Conservation (phyloP, 2,797 vertebrate genomes). For the Sebastes umbrosus region DNA sequence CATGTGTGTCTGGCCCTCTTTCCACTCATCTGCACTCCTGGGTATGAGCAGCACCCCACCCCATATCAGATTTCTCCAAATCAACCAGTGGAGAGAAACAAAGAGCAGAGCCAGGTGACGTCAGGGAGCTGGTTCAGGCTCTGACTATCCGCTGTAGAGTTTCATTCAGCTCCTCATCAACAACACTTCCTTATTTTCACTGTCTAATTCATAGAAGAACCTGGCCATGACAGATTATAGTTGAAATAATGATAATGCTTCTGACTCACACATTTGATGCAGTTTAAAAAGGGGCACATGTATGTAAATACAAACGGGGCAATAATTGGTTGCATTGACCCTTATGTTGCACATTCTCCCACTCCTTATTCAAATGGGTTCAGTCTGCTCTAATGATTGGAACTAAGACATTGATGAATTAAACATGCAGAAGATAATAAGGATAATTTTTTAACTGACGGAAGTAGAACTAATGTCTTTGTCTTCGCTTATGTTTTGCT, state of each 20-base stretch:
- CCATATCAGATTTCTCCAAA: slow-evolving; percentile 59
- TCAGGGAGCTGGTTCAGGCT: slow-evolving; percentile 41
- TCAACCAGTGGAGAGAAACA: slow-evolving; percentile 44
- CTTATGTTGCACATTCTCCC: slow-evolving; percentile 9
- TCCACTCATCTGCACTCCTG: slow-evolving; percentile 85
- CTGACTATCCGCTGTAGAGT: not conserved
- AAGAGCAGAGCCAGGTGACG: slow-evolving; percentile 53
- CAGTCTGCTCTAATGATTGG: slow-evolving; percentile 24
- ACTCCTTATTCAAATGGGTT: slow-evolving; percentile 4
- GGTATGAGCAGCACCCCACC: slow-evolving; percentile 87
- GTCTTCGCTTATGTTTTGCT: slow-evolving; percentile 43
- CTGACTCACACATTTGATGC: slow-evolving; percentile 13
- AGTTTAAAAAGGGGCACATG: slow-evolving; percentile 80
- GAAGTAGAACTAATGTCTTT: slow-evolving; percentile 20
- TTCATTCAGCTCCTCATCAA: slow-evolving; percentile 37
- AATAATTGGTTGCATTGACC: slow-evolving; percentile 55
- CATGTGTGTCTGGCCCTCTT: slow-evolving; percentile 83
- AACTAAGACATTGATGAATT: not conserved
- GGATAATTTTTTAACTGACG: not conserved
- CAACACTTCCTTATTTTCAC: slow-evolving; percentile 16
- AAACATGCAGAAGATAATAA: not conserved
- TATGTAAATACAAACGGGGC: slow-evolving; percentile 72
- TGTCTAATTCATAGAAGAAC: slow-evolving; percentile 18
- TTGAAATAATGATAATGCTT: not conserved
- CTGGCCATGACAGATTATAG: slow-evolving; percentile 24